phyloP scores from a whole-genome alignment of 2,888 invertebrate species.

The Eupithecia pulchellata region DNA sequence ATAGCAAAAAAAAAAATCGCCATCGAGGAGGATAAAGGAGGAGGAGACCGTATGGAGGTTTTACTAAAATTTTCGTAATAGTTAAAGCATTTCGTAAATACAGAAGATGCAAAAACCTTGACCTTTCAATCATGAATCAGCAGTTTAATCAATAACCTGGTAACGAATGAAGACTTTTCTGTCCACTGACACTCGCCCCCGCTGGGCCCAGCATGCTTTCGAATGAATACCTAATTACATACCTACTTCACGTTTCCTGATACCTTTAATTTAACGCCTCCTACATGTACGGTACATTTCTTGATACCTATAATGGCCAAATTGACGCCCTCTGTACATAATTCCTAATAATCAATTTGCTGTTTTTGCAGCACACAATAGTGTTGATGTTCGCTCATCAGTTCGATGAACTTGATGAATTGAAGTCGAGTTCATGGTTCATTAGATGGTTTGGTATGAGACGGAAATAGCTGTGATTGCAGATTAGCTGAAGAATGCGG shows the following conservation, averaged over 20 bases:
- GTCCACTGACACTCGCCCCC: slow-evolving; percentile 5
- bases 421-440: slow-evolving; percentile 39
- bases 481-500: slow-evolving; percentile 12
- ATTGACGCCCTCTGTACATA: slow-evolving; percentile 14
- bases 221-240: slow-evolving; percentile 18
- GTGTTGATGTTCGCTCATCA: slow-evolving; percentile 23
- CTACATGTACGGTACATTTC: background rate
- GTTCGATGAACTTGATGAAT: slow-evolving; percentile 43
- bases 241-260: background rate
- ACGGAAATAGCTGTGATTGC: slow-evolving; percentile 7
- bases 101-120: slow-evolving; percentile 7
- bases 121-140: slow-evolving; percentile 9
- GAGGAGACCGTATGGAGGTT: background rate
- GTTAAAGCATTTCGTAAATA: background rate
- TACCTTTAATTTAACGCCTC: slow-evolving; percentile 11
- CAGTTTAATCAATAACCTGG: slow-evolving; percentile 2
- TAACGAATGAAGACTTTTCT: slow-evolving; percentile 9
- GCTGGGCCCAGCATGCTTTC: slow-evolving; percentile 28
- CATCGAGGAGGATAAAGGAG: background rate
- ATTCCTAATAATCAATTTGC: slow-evolving; percentile 26
- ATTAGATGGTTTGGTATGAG: slow-evolving; percentile 24
- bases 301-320: slow-evolving; percentile 6
- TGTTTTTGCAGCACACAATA: slow-evolving; percentile 29
- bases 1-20: background rate
- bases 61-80: background rate